Evolutionary conservation across 2,113 vertebrate species (phyloP).

Genomic region (Macroglossus sobrinus): DNA sequence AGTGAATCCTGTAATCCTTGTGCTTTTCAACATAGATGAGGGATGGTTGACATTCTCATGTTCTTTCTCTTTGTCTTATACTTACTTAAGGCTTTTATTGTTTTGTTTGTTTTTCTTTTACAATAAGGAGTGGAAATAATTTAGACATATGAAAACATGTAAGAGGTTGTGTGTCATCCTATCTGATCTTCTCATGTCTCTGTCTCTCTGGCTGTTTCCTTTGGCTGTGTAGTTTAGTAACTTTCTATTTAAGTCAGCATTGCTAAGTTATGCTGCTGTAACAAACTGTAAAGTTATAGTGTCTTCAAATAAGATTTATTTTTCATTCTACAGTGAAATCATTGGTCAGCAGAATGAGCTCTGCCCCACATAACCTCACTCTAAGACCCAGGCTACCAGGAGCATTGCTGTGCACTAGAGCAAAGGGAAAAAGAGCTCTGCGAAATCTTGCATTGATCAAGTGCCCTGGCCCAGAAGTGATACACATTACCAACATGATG

Average conservation of each 20-base stretch:
- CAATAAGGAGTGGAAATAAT: not conserved
- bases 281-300: not conserved
- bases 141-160: not conserved
- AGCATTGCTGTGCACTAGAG: not conserved
- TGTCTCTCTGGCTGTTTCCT: not conserved
- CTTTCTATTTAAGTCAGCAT: not conserved
- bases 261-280: not conserved
- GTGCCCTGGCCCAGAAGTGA: not conserved
- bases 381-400: not conserved
- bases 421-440: not conserved
- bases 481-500: too few species aligned
- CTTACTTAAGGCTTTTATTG: not conserved
- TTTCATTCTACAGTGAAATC: not conserved
- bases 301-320: not conserved
- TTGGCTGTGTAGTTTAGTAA: not conserved
- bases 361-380: not conserved
- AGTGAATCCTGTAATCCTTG: not conserved
- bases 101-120: not conserved
- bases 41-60: not conserved
- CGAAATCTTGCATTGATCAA: not conserved
- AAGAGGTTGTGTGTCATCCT: not conserved
- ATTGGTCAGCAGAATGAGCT: not conserved
- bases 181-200: not conserved
- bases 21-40: not conserved
- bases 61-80: not conserved